Conservation (phyloP, 2,113 vertebrate species). For the cat (Felis catus) region F.catus_Fca126_mat1.0 CM031424.1:39474001-39474500, state of each 20-base stretch:
- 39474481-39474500: too few relatives aligned
- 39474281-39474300: too few relatives aligned
- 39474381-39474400: too few relatives aligned
- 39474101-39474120: not conserved
- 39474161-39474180: not conserved
- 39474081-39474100: too few relatives aligned
- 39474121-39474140: not conserved
- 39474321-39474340: too few relatives aligned
- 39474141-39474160: not conserved
- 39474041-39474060: not conserved
- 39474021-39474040: not conserved
- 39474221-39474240: not conserved
- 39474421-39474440: too few relatives aligned
- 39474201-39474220: not conserved
- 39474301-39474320: too few relatives aligned
- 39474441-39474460: too few relatives aligned
- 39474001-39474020: not conserved
- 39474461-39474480: too few relatives aligned
- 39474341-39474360: too few relatives aligned
- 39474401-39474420: too few relatives aligned
- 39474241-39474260: not conserved
- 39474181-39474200: not conserved
- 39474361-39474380: too few relatives aligned
- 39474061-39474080: not conserved
- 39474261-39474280: not conserved